Evolutionary conservation across 2,888 invertebrate genomes (phyloP).

Genomic region (Cryptus viduatorius): DNA sequence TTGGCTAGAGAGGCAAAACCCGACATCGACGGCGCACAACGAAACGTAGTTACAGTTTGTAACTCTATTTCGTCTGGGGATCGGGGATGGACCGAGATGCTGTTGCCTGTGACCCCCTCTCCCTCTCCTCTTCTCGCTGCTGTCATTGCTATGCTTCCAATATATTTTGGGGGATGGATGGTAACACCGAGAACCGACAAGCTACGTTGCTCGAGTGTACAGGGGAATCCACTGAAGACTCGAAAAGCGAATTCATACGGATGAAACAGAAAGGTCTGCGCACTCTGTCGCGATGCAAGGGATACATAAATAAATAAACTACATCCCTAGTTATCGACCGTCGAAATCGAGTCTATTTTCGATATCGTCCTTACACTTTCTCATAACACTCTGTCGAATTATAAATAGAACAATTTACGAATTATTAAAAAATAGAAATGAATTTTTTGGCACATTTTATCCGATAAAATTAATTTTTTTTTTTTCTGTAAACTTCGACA

Average conservation of each 20-base stretch:
- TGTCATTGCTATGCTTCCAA: conserved; percentile 41
- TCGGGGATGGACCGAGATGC: conserved; percentile 38
- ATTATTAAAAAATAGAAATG: neutral
- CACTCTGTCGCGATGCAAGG: neutral
- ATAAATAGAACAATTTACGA: too few species aligned
- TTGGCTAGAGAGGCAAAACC: conserved; percentile 68
- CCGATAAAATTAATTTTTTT: too few species aligned
- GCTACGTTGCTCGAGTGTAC: conserved; percentile 17
- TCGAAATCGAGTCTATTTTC: neutral
- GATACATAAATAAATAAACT: neutral
- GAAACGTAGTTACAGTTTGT: conserved; percentile 83
- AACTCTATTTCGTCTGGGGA: conserved; percentile 79
- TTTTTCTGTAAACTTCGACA: too few species aligned
- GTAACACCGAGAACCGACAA: neutral
- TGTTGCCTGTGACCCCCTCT: conserved; percentile 3
- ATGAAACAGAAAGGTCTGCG: conserved; percentile 1
- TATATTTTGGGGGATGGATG: conserved; percentile 37
- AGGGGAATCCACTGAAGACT: conserved; percentile 7
- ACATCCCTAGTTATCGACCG: neutral
- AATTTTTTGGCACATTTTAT: neutral
- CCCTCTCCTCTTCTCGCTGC: conserved; percentile 6
- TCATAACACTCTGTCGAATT: too few species aligned
- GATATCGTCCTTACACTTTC: too few species aligned
- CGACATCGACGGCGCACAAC: conserved; percentile 70
- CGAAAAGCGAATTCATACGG: neutral